A percentile compares a stretch with the other conserved stretches of the same genome.
phyloP scores from a whole-genome alignment of 2,888 invertebrate species.

The Tenthredo mesomela region DNA sequence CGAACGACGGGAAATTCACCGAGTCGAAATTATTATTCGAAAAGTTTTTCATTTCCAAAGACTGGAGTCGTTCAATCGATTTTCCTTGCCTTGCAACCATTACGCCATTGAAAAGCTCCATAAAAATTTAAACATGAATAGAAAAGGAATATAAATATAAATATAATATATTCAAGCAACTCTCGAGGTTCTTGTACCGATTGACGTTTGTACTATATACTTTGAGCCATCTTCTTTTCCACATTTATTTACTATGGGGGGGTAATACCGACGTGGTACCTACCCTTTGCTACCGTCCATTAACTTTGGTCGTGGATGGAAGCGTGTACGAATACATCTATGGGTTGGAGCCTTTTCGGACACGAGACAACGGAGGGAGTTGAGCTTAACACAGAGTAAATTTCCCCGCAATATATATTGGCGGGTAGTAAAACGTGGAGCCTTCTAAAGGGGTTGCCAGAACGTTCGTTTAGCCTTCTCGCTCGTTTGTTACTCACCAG shows the following conservation, averaged over 20 bases:
- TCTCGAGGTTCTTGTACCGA: too few relatives aligned
- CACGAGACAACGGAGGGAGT: conserved; percentile 18
- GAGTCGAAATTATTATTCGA: neutral
- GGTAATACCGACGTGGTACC: neutral
- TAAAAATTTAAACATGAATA: too few relatives aligned
- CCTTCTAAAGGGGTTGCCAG: conserved; percentile 16
- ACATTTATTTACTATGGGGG: neutral
- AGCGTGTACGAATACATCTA: neutral
- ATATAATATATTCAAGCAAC: too few relatives aligned
- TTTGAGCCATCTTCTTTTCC: neutral
- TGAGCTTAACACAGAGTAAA: conserved; percentile 31
- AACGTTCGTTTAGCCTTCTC: conserved; percentile 34
- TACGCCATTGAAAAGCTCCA: too few relatives aligned
- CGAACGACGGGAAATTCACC: conserved; percentile 13
- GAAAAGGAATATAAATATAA: too few relatives aligned
- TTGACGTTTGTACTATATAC: too few relatives aligned
- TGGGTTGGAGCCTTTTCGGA: conserved; percentile 6
- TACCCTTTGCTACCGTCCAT: conserved; percentile 34
- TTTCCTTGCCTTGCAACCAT: neutral
- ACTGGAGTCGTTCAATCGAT: neutral
- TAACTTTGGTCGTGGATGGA: conserved; percentile 31
- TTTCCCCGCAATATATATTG: conserved; percentile 40
- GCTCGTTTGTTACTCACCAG: conserved; percentile 38
- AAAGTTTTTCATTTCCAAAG: neutral
- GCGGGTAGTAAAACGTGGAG: conserved; percentile 42